Base-by-base conservation (phyloP, 2,113 vertebrate species). In the Megaceryle maxima region DNA sequence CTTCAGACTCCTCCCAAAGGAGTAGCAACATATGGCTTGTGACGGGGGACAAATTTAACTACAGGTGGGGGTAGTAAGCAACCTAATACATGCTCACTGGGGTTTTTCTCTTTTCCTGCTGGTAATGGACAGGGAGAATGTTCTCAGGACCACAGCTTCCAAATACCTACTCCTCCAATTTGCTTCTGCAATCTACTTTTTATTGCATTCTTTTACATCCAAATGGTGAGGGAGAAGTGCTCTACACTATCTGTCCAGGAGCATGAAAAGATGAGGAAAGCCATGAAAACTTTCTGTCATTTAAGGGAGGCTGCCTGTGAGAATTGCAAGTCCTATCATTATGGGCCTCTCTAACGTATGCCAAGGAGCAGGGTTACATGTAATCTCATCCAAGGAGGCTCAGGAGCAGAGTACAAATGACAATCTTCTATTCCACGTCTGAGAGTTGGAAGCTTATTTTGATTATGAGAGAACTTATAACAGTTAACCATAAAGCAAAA, bases 31-130 rank as follows among this genome's bases (percentile, higher is more conserved):
- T 18, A 50, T 3, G 7, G 39, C 29, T 73, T 53, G 7, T 6
- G 21, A 80, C n/a, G 66, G 16, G 14, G 56, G 24, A 50, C 43
- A 60, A 2, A 5, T 78, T 87, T 75, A 68, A 64, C 53, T 31
- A 35, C 2, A 75, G 21, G 29, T 5, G 35, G 20, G 9, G 25
- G 25, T 13, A 92, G 29, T 31, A 77, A 66, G 80, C 29, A 62
- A 53, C 0, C 0, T 46, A 86, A 69, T 20, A 19, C 1, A 13
- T 13, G 20, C 16, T 70, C 14, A 3, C 13, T 0, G 2, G 29
- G 19, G 25, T 66, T 69, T 69, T 73, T 69, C 31, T 73, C 37
- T 64, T 57, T 68, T 85, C 6, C 20, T 67, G 26, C 13, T 28
- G 37, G 7, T 43, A 35, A 7, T 8, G 21, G 63, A 81, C 50